Evolutionary conservation across 2,797 vertebrate genomes (phyloP), one percentile per base, ranked within the genome.

Genomic region (Fundulus diaphanus): DNA sequence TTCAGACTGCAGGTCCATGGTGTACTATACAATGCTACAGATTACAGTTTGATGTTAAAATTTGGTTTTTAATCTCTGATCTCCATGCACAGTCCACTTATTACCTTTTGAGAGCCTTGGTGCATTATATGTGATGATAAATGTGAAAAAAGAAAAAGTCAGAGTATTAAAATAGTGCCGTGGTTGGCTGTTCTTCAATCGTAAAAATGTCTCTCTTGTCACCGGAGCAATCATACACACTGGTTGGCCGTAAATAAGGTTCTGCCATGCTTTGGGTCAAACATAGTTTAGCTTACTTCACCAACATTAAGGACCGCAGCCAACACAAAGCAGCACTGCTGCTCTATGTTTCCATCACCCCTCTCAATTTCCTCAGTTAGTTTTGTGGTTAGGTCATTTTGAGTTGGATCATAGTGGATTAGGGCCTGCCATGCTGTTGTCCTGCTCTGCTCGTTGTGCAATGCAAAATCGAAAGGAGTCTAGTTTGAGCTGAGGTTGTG

Each of bases 341-440:
- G 72, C 68, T 49, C 63, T 66, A 2, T 31, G 67, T 73, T 79
- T 79, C 66, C 37, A 54, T 66, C 78, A 73, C 44, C 2, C 68
- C 35, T n/a, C 49, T 75, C 35, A 8, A n/a, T 73, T 77, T 82
- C 74, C 49, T 49, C 56, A 44, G 52, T 49, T 12, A 52, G 72
- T 49, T 79, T 61, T 73, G 63, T 68, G 70, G 74, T 80, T 31
- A 27, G 33, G 37, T 57, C 33, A 56, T 51, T 74, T 57, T 31
- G 8, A 67, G 57, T 33, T 51, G 13, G 24, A 72, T 57, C 61
- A 31, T 68, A 29, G 51, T 37, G 22, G 44, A 42, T 51, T 51
- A 46, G 9, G 24, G 59, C 27, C 46, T 35, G 51, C 54, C 27
- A 48, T 72, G 71, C n/a, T 48, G 68, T 71, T 68, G 40, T 67